Base-by-base conservation (phyloP, 2,888 invertebrate genomes). In the Athrips mouffetella region DNA sequence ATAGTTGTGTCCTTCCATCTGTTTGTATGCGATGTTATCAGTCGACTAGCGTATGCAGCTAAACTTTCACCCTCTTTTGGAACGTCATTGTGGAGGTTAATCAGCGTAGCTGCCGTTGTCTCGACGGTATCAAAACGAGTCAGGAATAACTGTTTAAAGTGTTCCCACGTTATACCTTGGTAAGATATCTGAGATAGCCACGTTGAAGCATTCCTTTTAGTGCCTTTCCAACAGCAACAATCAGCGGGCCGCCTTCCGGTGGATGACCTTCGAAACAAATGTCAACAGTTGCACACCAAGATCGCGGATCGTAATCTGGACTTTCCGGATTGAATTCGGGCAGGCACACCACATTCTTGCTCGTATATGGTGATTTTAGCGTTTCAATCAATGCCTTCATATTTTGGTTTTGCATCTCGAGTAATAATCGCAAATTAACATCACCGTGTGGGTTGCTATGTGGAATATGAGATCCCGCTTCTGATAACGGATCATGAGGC, bases 301-400 rank as follows among this genome's bases (percentile, higher is more conserved):
- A n/a, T 15, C 29, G 21, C 13, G 47, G 29, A 13, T 47, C 27
- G 2, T 16, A 11, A 1, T 31, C 46, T 10, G 15, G n/a, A n/a
- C 16, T 27, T 1, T 46, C 46, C 11, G 47, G 47, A 8, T 47
- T 13, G 16, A 47, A 47, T 20, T 37, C 47, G 1, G 47, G 47
- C n/a, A 45, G n/a, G n/a, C n/a, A n/a, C n/a, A n/a, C n/a, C n/a
- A n/a, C n/a, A n/a, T n/a, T n/a, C n/a, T n/a, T n/a, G n/a, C n/a
- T n/a, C n/a, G n/a, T n/a, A n/a, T n/a, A n/a, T n/a, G n/a, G n/a
- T n/a, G n/a, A n/a, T n/a, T n/a, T n/a, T n/a, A n/a, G n/a, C n/a
- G n/a, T n/a, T n/a, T n/a, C n/a, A n/a, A n/a, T n/a, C n/a, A n/a
- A n/a, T n/a, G n/a, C n/a, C n/a, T n/a, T n/a, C n/a, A n/a, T n/a